Base-by-base conservation (phyloP, 2,888 invertebrate genomes). In the Cantharis flavilabris region DNA sequence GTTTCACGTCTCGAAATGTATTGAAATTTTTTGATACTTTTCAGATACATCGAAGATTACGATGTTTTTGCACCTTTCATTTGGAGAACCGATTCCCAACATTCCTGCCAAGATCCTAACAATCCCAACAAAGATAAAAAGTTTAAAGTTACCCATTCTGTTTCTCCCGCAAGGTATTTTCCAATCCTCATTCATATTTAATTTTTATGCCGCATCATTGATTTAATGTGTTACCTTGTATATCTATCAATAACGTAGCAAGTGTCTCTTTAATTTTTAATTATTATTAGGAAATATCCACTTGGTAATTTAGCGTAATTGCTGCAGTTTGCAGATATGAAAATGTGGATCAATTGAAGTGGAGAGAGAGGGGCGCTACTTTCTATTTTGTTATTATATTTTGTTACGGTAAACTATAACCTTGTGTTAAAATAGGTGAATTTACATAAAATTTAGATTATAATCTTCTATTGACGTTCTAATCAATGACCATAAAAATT, bases 21-120 rank as follows among this genome's bases (percentile, higher is more conserved):
- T 30, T 70, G 28, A 70, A n/a, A 33, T 20, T 33, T 69, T 26
- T n/a, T 26, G 28, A 9, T 63, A 49, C 49, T 28, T 73, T 76
- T 20, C 30, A 77, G 77, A 26, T 72, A 72, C 33, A 70, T 77
- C 18, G 75, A 75, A 14, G 71, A 75, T 30, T 69, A 70, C 70
- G 72, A 72, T 62, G 20, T 71, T 23, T 71, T 63, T 64, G 77
- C 72, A 77, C 77, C 72, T 62, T 72, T 77, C 69, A 67, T 28
- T 18, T 77, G 77, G 77, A 63, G 75, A 75, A 75, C 26, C 3
- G 75, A 75, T 73, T 28, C 63, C 62, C 30, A 18, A 64, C 2
- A 16, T 20, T 71, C 71, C 67, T 9, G 28, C 33, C 13, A 9
- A 11, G 14, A 49, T 33, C 67, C 70, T 13, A 33, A 62, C 70